Percentiles rank a stretch among this genome's conserved stretches.
Evolutionary conservation across 2,888 invertebrate genomes (phyloP).

Genomic region (Orchestes rusci): DNA sequence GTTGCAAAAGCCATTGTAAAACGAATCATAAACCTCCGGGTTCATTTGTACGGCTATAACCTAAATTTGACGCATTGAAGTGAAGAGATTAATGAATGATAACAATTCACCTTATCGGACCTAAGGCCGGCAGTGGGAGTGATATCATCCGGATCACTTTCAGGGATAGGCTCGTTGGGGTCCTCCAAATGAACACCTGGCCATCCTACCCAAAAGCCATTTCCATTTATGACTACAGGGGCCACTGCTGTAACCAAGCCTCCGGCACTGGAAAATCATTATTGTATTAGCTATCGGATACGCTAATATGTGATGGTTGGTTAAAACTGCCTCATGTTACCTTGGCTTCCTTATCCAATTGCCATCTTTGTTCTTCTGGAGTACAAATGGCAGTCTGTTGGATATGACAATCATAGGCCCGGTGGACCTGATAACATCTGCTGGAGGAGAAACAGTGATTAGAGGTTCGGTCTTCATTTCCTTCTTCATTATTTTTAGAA

Average conservation of each 20-base stretch:
- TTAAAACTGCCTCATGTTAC: constrained; percentile 54
- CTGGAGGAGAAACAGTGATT: constrained; percentile 21
- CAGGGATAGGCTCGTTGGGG: constrained; percentile 72
- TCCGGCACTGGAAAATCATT: constrained; percentile 61
- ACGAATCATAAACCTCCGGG: constrained; percentile 69
- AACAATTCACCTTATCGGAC: constrained; percentile 69
- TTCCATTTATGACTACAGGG: constrained; percentile 77
- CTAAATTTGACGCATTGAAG: constrained; percentile 41
- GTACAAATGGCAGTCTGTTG: constrained; percentile 81
- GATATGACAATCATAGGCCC: constrained; percentile 87
- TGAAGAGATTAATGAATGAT: background rate
- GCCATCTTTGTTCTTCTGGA: constrained; percentile 66
- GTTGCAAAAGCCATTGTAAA: constrained; percentile 90
- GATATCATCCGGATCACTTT: constrained; percentile 77
- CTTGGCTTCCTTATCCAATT: constrained; percentile 77
- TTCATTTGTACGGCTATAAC: constrained; percentile 76
- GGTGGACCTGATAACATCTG: constrained; percentile 44
- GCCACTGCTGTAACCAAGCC: constrained; percentile 87
- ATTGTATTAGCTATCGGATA: too few species aligned
- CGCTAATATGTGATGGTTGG: background rate
- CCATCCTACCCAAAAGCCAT: constrained; percentile 89
- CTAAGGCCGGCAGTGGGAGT: constrained; percentile 81
- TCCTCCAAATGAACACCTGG: constrained; percentile 77
- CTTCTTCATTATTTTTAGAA: too few species aligned
- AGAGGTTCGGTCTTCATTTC: constrained; percentile 11